Percentiles rank a stretch among this genome's conserved stretches.
These are phyloP conservation scores for Brachynemurus nebulosus DNA, from an alignment of 2,888 invertebrate genomes.

Conservation along the genomic window DNA sequence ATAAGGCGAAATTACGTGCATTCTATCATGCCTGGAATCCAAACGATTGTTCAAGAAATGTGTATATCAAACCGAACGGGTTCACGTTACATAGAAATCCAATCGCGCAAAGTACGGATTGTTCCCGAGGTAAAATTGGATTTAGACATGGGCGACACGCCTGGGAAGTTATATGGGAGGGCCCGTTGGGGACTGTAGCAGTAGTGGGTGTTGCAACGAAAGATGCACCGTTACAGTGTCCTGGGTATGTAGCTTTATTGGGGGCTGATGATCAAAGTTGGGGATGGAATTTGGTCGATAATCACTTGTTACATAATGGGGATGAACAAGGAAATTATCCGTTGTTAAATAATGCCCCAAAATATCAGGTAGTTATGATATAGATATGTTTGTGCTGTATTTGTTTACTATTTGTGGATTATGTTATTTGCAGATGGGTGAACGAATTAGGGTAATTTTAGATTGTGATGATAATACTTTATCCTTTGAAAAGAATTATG, in stretches of 20 bases:
- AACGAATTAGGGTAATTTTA: constrained; percentile 89
- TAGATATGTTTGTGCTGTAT: background rate
- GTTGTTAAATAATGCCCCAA: constrained; percentile 86
- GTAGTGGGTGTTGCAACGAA: constrained; percentile 92
- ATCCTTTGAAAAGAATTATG: constrained; percentile 95
- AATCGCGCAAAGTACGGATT: constrained; percentile 97
- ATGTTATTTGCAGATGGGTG: constrained; percentile 72
- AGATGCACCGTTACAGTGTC: constrained; percentile 85
- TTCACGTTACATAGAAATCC: constrained; percentile 97
- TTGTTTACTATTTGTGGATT: background rate
- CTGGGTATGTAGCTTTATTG: constrained; percentile 87
- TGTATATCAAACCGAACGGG: constrained; percentile 91
- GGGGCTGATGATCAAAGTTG: constrained; percentile 96
- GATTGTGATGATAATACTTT: constrained; percentile 96
- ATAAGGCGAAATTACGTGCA: constrained; percentile 86
- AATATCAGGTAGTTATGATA: constrained; percentile 67
- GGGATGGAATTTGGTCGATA: constrained; percentile 99
- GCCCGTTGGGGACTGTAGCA: constrained; percentile 94
- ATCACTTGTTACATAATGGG: constrained; percentile 91
- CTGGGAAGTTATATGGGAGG: constrained; percentile 98
- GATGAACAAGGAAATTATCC: constrained; percentile 91
- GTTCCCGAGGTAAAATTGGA: constrained; percentile 78
- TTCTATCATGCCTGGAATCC: constrained; percentile 96
- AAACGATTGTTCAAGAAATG: constrained; percentile 91
- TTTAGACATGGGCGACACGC: constrained; percentile 87